A percentile compares a stretch with the other conserved stretches of the same genome.
These are phyloP conservation scores for Semnornis frantzii DNA, from an alignment of 2,113 vertebrate genomes.

Conservation along the genomic window DNA sequence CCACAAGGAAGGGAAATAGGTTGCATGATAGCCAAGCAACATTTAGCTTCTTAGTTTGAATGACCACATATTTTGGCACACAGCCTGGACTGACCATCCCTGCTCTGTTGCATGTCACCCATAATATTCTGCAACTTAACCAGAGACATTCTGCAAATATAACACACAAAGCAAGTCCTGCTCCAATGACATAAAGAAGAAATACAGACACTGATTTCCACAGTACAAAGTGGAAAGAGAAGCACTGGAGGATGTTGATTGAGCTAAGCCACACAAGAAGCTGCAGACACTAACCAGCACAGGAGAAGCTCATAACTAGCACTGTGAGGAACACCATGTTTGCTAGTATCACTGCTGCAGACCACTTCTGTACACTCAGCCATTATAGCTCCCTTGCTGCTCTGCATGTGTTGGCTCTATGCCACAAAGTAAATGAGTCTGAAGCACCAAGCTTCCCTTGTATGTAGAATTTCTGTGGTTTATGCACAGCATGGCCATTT, in stretches of 20 bases:
- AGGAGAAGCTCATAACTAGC: not conserved
- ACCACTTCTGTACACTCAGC: not conserved
- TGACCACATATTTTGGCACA: not conserved
- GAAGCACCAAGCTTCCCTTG: not conserved
- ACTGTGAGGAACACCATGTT: not conserved
- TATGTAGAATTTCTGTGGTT: not conserved
- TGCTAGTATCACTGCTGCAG: not conserved
- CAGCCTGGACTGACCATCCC: not conserved
- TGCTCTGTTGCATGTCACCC: not conserved
- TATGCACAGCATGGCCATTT: not conserved
- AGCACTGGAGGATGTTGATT: not conserved
- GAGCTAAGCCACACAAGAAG: not conserved
- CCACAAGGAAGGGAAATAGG: not conserved
- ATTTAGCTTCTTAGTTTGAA: not conserved
- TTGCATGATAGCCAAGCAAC: not conserved
- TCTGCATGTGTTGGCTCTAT: not conserved
- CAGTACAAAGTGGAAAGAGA: not conserved
- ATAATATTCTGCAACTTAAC: not conserved
- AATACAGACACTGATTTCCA: not conserved
- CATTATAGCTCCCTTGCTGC: fast-evolving
- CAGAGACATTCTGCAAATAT: not conserved
- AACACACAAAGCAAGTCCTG: not conserved
- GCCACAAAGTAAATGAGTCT: not conserved
- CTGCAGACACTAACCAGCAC: not conserved
- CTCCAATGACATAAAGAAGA: not conserved